Percentiles rank a stretch among this genome's conserved stretches.
These are phyloP conservation scores for Plebejus anna DNA, from an alignment of 2,888 invertebrate species.

Conservation along the genomic window DNA sequence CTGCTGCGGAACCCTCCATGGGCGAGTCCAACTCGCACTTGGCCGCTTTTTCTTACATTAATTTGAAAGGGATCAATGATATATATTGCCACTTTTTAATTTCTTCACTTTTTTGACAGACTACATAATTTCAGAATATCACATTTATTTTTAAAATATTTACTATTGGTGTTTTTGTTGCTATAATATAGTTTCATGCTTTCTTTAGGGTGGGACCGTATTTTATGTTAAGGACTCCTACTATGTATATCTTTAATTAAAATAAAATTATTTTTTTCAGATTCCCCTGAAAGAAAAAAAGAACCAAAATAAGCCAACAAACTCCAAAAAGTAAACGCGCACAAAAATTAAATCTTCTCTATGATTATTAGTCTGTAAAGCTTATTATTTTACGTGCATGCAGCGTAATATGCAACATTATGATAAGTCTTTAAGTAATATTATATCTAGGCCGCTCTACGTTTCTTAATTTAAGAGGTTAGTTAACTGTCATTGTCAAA, in stretches of 20 bases:
- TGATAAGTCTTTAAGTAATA: background rate
- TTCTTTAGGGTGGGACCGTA: no score
- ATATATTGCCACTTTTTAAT: no score
- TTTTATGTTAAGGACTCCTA: no score
- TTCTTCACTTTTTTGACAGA: no score
- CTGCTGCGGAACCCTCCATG: no score
- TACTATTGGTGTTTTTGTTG: no score
- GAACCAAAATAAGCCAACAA: conserved; percentile 42
- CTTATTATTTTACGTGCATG: conserved; percentile 6
- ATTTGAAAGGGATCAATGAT: no score
- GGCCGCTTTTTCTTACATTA: no score
- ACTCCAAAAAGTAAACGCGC: conserved; percentile 49
- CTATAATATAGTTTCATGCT: no score
- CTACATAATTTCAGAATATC: no score
- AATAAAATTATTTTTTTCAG: conserved; percentile 45
- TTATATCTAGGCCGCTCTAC: background rate
- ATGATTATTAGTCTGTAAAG: background rate
- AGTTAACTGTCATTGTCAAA: background rate
- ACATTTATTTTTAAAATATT: no score
- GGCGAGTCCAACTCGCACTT: no score
- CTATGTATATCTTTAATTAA: background rate
- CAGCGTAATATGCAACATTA: background rate
- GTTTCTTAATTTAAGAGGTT: background rate
- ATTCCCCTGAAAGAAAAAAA: conserved; percentile 56
- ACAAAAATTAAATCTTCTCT: background rate